Percentiles rank a stretch among this genome's conserved stretches.
Evolutionary conservation across 1,140 invertebrate species (phyloP).

Genomic region (Aporrectodea caliginosa): DNA sequence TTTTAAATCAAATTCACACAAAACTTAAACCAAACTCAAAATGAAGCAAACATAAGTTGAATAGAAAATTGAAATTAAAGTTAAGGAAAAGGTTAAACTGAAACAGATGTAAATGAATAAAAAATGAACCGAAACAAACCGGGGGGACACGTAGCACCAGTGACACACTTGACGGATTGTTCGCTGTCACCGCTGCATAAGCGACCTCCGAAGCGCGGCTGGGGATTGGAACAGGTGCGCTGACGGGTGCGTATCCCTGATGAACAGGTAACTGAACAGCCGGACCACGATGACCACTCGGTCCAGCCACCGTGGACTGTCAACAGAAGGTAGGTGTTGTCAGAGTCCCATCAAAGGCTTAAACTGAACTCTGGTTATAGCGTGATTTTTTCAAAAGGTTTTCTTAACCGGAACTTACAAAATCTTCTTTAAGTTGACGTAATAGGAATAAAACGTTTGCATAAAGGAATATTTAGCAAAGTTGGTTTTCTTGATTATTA

Average conservation of each 20-base stretch:
- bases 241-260: conserved; percentile 38
- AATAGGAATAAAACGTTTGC: no score
- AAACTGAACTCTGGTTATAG: no score
- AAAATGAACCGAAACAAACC: background rate
- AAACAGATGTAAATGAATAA: background rate
- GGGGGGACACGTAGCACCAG: background rate
- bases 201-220: conserved; percentile 49
- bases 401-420: no score
- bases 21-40: no score
- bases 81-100: background rate
- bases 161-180: background rate
- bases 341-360: no score
- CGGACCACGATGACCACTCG: conserved; percentile 49
- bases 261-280: conserved; percentile 46
- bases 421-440: no score
- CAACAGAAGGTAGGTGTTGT: no score
- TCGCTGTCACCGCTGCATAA: conserved; percentile 41
- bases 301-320: conserved; percentile 51
- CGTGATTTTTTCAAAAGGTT: no score
- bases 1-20: no score
- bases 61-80: background rate
- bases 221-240: conserved; percentile 48
- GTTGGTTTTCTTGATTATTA: no score
- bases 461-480: no score
- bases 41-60: no score